Evolutionary conservation across 2,113 vertebrate genomes (phyloP), one percentile per base, ranked within the genome.

Genomic region (Osmerus eperlanus): DNA sequence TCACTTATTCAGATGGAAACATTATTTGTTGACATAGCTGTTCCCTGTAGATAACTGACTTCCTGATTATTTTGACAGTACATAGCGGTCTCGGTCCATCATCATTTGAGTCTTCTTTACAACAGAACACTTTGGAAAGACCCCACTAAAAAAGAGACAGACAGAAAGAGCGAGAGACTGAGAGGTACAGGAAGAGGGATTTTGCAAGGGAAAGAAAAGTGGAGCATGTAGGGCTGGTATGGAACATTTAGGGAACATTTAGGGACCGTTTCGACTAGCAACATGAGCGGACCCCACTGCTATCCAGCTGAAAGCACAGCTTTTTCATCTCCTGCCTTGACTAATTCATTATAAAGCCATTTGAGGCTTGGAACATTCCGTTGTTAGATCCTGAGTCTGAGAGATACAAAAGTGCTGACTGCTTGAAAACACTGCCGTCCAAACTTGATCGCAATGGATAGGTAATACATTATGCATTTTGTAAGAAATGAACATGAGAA

Each of bases 281-380:
- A 61, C 7, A 60, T 64, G 81, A 75, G 65, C 72, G 77, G 63
- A 81, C 80, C 76, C 54, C 73, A 73, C 36, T 61, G 68, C 70
- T 67, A 80, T 82, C 75, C 69, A 75, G 77, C 79, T 79, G 83
- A 84, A 79, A 76, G 75, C 3, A 6, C 53, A 78, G 47, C 29
- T 83, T 72, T 85, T 83, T 81, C 77, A 80, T 86, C 80, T 85
- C 53, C 77, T 55, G 71, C 79, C 82, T 67, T 78, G 75, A 85
- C 86, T 83, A 84, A 89, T 84, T 90, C 84, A 88, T 88, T 82
- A 84, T 69, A 29, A 84, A 84, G 64, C 74, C 81, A 73, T 78
- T 78, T 67, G 55, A 77, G 60, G 12, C 73, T 69, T 65, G 51
- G 70, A 76, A 76, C 77, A 51, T 41, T 59, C 62, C 23, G 0